These are phyloP conservation scores for Andrena marginata DNA, from an alignment of 2,888 invertebrate species.

Conservation along the genomic window DNA sequence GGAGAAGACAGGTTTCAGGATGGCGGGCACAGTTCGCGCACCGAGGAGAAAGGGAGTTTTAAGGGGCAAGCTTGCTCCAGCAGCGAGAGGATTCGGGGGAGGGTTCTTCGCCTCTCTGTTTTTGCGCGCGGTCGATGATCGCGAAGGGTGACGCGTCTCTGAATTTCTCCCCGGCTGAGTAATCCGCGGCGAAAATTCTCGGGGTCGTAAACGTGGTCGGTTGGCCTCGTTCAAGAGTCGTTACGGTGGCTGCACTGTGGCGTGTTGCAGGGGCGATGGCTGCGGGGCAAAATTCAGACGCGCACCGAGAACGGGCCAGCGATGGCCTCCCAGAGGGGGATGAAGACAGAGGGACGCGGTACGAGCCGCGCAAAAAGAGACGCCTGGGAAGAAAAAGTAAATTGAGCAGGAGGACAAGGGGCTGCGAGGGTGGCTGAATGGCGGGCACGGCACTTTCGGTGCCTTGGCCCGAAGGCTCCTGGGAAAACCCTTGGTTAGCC, in stretches of 20 bases:
- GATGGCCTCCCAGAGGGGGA: neutral
- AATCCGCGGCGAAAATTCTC: slow-evolving; percentile 50
- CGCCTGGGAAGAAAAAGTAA: neutral
- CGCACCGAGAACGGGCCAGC: slow-evolving; percentile 4
- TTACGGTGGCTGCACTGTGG: slow-evolving; percentile 41
- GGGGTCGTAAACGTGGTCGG: slow-evolving; percentile 54
- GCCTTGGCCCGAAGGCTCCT: neutral
- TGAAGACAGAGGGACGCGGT: neutral
- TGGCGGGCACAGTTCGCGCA: too few species aligned
- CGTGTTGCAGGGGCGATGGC: slow-evolving; percentile 28
- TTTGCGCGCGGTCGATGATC: slow-evolving; percentile 38
- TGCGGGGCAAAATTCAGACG: slow-evolving; percentile 49
- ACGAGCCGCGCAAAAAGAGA: neutral
- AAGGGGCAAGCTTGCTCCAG: too few species aligned
- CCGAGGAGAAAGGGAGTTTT: too few species aligned
- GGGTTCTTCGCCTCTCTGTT: neutral
- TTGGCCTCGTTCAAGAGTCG: slow-evolving; percentile 48
- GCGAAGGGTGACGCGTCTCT: slow-evolving; percentile 20
- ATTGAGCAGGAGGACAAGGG: slow-evolving; percentile 1
- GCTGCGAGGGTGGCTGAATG: neutral
- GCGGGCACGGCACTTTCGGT: neutral
- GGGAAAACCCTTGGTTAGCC: neutral
- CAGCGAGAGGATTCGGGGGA: too few species aligned
- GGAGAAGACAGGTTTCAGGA: too few species aligned
- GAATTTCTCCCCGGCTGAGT: slow-evolving; percentile 37